phyloP scores from a whole-genome alignment of 2,113 vertebrate species.

The Boleophthalmus pectinirostris region DNA sequence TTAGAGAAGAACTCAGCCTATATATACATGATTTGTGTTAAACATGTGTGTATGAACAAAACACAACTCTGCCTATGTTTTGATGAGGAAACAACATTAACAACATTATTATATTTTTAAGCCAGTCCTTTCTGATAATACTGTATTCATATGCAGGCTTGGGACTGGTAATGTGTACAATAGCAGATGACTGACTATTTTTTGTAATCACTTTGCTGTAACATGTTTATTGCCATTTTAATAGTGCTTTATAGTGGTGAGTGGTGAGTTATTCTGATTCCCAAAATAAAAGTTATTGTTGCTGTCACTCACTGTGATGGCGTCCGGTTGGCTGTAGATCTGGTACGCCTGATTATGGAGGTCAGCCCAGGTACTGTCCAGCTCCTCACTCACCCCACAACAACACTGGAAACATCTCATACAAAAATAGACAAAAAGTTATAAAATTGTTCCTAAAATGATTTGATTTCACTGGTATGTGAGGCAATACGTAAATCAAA shows the following conservation, averaged over 20 bases:
- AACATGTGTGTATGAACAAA: too few relatives aligned
- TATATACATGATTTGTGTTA: too few relatives aligned
- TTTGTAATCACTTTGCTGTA: neutral
- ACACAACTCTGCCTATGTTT: too few relatives aligned
- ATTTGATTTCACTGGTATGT: neutral
- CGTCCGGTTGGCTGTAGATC: slow-evolving; percentile 42
- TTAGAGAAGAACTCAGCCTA: too few relatives aligned
- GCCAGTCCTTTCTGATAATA: too few relatives aligned
- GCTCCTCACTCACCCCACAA: slow-evolving; percentile 77
- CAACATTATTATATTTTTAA: too few relatives aligned
- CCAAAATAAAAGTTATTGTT: neutral
- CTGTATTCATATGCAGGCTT: too few relatives aligned
- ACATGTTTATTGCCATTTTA: neutral
- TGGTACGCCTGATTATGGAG: slow-evolving; percentile 49
- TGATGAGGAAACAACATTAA: too few relatives aligned
- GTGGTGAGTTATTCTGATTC: neutral
- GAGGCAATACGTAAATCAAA: too few relatives aligned
- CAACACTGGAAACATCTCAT: slow-evolving; percentile 85
- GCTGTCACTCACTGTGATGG: slow-evolving; percentile 56
- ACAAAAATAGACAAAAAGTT: neutral
- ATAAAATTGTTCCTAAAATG: neutral
- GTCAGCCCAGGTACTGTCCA: slow-evolving; percentile 72
- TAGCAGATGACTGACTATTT: neutral
- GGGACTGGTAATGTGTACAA: too few relatives aligned
- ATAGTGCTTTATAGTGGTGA: neutral